phyloP scores from a whole-genome alignment of 2,797 vertebrate genomes.

The Gymnothorax reevesii region DNA sequence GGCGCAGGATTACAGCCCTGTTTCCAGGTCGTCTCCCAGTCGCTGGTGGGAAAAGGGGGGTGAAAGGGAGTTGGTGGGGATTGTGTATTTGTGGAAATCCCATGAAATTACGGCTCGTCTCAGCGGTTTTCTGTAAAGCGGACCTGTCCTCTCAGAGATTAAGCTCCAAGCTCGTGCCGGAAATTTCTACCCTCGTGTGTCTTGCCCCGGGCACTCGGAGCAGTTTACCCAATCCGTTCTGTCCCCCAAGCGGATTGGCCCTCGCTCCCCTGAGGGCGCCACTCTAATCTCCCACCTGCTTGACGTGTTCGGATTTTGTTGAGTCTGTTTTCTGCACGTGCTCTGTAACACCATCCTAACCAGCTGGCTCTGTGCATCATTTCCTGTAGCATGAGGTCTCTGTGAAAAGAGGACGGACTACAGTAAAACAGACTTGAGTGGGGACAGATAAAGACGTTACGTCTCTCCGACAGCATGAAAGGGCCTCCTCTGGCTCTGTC shows the following conservation, averaged over 20 bases:
- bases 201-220: not conserved
- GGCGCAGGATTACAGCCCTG: slow-evolving; percentile 56
- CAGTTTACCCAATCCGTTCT: not conserved
- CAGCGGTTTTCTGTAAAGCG: slow-evolving; percentile 49
- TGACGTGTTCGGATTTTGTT: not conserved
- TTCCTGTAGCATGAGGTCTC: not conserved
- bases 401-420: not conserved
- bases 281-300: not conserved
- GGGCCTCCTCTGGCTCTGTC: not conserved
- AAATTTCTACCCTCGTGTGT: not conserved
- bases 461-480: not conserved
- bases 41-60: slow-evolving; percentile 50
- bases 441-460: not conserved
- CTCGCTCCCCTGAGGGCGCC: not conserved
- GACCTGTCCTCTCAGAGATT: slow-evolving; percentile 26
- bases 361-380: not conserved
- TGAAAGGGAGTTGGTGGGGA: slow-evolving; percentile 50
- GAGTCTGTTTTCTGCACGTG: not conserved
- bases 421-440: not conserved
- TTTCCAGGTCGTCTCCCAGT: slow-evolving; percentile 48
- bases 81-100: slow-evolving; percentile 63
- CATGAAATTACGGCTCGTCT: slow-evolving; percentile 59
- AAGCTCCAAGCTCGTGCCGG: not conserved
- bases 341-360: not conserved
- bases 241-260: not conserved